Base-by-base conservation (phyloP, 2,888 invertebrate genomes). In the Arctia plantaginis region DNA sequence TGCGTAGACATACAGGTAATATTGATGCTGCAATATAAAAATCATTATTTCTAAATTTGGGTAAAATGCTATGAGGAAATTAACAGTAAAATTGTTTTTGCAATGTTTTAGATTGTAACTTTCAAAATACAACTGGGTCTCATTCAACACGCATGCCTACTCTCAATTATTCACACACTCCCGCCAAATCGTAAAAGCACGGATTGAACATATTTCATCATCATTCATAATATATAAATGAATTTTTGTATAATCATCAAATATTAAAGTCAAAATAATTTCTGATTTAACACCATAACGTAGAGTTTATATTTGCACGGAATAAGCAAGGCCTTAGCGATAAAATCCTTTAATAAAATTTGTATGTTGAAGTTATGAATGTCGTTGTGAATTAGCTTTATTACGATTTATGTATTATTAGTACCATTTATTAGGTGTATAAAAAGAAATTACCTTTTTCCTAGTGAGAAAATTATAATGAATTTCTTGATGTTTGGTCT, bases 341-440 rank as follows among this genome's bases (percentile, higher is more conserved):
- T 62, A 62, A 30, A 62, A 62, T 18, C 27, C 30, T 62, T 62
- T 62, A 62, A 30, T 62, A 62, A 62, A 59, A 62, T 62, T 62
- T 62, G 30, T 62, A 30, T 30, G 27, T 62, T 62, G 15, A 62
- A 62, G 55, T 55, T 55, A 55, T 62, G 59, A 62, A 27, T 62
- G 27, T 62, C 59, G 59, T 62, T 1, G 30, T 15, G 27, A 62
- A 62, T 62, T 51, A 30, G 30, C 59, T 27, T 62, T 27, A 62
- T 62, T 18, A 30, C 27, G 30, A 62, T 62, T 30, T 27, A 51
- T 51, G 18, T 23, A 51, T 20, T 51, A 62, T 15, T 62, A 62
- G 13, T 30, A 62, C 27, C 27, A 13, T 62, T 30, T 62, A 62
- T 62, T 27, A 62, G 27, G 15, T 0, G 13, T 30, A 62, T 62